phyloP scores from a whole-genome alignment of 2,113 vertebrate species.

The Mastomys natalensis region DNA sequence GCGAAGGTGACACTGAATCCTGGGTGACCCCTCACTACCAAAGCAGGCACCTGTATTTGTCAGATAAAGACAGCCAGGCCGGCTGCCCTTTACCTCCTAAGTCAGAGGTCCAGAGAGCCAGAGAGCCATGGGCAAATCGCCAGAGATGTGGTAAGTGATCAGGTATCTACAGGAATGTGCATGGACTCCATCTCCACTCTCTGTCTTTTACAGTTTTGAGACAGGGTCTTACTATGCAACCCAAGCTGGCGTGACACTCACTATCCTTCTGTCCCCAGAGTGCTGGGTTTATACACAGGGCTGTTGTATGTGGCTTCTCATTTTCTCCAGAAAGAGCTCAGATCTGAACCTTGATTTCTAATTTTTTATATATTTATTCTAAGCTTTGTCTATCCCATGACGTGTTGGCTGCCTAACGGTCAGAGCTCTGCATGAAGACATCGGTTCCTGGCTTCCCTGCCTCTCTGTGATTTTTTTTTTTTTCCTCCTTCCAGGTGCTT shows the following conservation, averaged over 20 bases:
- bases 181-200: too few relatives aligned
- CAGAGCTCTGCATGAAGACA: too few relatives aligned
- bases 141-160: constrained; percentile 71
- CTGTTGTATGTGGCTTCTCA: neutral
- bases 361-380: neutral
- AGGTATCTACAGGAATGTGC: neutral
- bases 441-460: neutral
- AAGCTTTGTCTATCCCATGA: neutral
- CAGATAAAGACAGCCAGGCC: constrained; percentile 3
- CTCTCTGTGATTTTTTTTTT: neutral
- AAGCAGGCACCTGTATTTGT: neutral
- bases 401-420: neutral
- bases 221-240: neutral
- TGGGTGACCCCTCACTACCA: neutral
- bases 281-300: neutral
- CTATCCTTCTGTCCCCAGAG: neutral
- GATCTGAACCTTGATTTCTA: neutral
- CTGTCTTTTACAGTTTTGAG: neutral
- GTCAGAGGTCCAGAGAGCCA: constrained; percentile 64
- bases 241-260: neutral
- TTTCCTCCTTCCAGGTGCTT: constrained; percentile 77
- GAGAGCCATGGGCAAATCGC: constrained; percentile 6
- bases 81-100: constrained; percentile 71
- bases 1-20: constrained; percentile 30
- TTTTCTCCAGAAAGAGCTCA: neutral